Evolutionary conservation across 2,113 vertebrate genomes (phyloP).

Genomic region (Antennarius striatus): DNA sequence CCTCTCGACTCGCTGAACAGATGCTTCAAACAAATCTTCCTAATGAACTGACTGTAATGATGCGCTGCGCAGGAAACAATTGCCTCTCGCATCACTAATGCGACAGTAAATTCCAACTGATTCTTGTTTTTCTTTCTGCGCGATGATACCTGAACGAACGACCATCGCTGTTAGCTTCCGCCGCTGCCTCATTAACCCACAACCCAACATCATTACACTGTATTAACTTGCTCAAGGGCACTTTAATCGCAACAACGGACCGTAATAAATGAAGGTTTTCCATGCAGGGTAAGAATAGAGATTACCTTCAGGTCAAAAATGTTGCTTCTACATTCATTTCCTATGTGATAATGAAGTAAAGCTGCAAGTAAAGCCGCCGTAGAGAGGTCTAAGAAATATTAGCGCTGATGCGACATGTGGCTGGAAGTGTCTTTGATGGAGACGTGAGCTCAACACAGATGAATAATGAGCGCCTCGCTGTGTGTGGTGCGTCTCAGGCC

Average conservation of each 20-base stretch:
- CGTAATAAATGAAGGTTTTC: too few relatives aligned
- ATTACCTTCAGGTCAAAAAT: conserved; percentile 14
- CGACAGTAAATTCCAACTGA: too few relatives aligned
- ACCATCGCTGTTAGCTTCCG: too few relatives aligned
- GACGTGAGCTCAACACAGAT: conserved; percentile 43
- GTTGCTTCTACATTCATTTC: conserved; percentile 10
- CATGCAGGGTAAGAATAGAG: conserved; percentile 24
- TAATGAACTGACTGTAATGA: too few relatives aligned
- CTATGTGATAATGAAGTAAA: conserved; percentile 32
- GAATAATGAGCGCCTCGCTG: conserved; percentile 29
- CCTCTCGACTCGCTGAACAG: too few relatives aligned
- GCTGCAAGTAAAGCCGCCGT: conserved; percentile 38
- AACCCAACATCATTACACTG: background rate
- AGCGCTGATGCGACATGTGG: conserved; percentile 35
- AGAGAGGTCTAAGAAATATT: conserved; percentile 57
- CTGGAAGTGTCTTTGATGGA: conserved; percentile 38
- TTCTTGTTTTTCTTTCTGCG: too few relatives aligned
- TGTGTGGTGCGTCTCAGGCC: conserved; percentile 37
- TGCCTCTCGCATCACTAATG: too few relatives aligned
- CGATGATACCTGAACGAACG: too few relatives aligned
- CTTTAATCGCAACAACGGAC: conserved; percentile 9
- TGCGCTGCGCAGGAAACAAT: too few relatives aligned
- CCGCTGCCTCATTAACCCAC: conserved; percentile 5
- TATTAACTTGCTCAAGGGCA: conserved; percentile 33
- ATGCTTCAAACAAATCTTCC: too few relatives aligned